These are phyloP conservation scores for Oasisia sp. DNA, from an alignment of 2,888 invertebrate genomes.

Conservation along the genomic window DNA sequence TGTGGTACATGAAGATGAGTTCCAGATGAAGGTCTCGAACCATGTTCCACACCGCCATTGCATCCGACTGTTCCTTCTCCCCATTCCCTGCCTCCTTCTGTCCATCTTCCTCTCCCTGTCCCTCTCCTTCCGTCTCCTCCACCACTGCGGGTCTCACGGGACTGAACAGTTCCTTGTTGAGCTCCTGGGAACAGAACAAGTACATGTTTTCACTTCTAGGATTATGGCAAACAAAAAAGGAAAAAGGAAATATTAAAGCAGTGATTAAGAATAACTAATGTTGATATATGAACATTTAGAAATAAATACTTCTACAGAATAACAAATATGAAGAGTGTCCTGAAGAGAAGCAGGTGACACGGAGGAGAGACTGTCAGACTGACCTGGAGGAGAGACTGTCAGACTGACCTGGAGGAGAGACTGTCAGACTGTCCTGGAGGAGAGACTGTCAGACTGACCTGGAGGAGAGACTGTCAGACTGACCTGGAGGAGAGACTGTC, in stretches of 20 bases:
- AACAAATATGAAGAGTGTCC: too few species aligned
- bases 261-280: too few species aligned
- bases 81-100: not conserved
- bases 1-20: constrained; percentile 61
- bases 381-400: too few species aligned
- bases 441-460: too few species aligned
- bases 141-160: constrained; percentile 36
- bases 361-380: too few species aligned
- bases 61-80: constrained; percentile 42
- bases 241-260: not conserved
- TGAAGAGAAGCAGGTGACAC: too few species aligned
- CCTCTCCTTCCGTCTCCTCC: constrained; percentile 35
- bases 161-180: constrained; percentile 57
- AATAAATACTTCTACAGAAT: too few species aligned
- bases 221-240: not conserved
- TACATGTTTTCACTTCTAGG: not conserved
- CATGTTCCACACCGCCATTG: constrained; percentile 59
- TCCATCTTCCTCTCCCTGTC: constrained; percentile 33
- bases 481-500: too few species aligned
- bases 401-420: too few species aligned
- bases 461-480: too few species aligned
- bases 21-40: constrained; percentile 64
- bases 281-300: too few species aligned
- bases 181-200: constrained; percentile 46
- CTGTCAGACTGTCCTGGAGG: too few species aligned